Evolutionary conservation across 2,113 vertebrate species (phyloP).

Genomic region (Limanda limanda): DNA sequence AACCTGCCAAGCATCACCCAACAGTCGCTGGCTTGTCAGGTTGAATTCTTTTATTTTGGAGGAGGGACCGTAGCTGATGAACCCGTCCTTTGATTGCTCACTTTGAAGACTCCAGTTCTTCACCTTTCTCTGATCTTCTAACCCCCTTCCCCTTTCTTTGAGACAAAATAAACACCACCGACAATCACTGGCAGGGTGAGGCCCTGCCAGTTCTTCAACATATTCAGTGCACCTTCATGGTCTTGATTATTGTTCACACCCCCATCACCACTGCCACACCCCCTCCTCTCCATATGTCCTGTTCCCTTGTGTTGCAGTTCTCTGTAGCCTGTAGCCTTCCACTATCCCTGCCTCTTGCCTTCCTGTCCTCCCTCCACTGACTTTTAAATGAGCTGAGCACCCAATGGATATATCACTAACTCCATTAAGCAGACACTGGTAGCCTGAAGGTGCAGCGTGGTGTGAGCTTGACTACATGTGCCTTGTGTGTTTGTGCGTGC

Average conservation of each 20-base stretch:
- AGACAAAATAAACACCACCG: no score
- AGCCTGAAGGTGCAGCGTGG: conserved; percentile 40
- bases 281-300: conserved; percentile 32
- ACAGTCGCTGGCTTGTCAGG: no score
- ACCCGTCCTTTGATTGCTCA: no score
- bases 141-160: no score
- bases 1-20: no score
- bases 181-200: no score
- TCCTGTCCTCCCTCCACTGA: conserved; percentile 48
- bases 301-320: conserved; percentile 35
- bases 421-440: conserved; percentile 61
- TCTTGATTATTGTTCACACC: conserved; percentile 61
- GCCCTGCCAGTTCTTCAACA: background rate
- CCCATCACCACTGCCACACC: background rate
- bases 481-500: background rate
- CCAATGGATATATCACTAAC: conserved; percentile 66
- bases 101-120: no score
- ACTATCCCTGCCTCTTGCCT: conserved; percentile 16
- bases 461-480: conserved; percentile 17
- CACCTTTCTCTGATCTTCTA: no score
- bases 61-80: no score
- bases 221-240: conserved; percentile 30
- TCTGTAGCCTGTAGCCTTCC: conserved; percentile 31
- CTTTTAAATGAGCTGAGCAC: conserved; percentile 71
- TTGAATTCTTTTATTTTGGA: no score